These are phyloP conservation scores for Chelonus formosanus DNA, from an alignment of 2,888 invertebrate species.

Conservation along the genomic window DNA sequence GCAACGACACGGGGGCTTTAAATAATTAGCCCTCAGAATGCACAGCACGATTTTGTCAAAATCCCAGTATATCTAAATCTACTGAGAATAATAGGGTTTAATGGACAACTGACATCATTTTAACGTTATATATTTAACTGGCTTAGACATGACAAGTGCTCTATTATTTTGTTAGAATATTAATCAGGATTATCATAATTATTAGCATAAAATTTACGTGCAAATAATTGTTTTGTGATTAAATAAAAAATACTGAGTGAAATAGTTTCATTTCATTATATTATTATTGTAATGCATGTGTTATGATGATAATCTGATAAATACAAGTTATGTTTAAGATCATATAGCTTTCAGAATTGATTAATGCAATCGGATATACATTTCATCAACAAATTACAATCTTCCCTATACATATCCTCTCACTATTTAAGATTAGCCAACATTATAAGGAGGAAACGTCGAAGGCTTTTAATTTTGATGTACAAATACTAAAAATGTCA, in stretches of 20 bases:
- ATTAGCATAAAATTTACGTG: neutral
- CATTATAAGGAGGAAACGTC: neutral
- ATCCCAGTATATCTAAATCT: constrained; percentile 15
- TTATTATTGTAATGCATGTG: neutral
- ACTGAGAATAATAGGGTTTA: constrained; percentile 14
- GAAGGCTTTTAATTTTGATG: constrained; percentile 16
- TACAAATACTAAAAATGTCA: constrained; percentile 5
- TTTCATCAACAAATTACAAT: too few species aligned
- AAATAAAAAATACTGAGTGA: too few species aligned
- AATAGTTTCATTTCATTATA: neutral
- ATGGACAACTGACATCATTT: constrained; percentile 32
- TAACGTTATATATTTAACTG: constrained; percentile 32
- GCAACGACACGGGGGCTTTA: constrained; percentile 31
- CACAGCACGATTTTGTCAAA: constrained; percentile 29
- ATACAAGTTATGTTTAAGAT: too few species aligned
- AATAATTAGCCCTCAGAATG: constrained; percentile 35
- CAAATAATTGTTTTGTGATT: too few species aligned
- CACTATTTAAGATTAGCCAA: too few species aligned
- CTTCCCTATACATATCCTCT: too few species aligned
- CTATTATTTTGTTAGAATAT: constrained; percentile 28
- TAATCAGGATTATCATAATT: constrained; percentile 26
- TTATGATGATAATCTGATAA: too few species aligned
- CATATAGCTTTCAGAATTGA: too few species aligned
- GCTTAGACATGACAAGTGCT: constrained; percentile 37
- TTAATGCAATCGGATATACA: too few species aligned